Conservation (phyloP, 2,797 vertebrate genomes). For the Diplodus sargus region DNA sequence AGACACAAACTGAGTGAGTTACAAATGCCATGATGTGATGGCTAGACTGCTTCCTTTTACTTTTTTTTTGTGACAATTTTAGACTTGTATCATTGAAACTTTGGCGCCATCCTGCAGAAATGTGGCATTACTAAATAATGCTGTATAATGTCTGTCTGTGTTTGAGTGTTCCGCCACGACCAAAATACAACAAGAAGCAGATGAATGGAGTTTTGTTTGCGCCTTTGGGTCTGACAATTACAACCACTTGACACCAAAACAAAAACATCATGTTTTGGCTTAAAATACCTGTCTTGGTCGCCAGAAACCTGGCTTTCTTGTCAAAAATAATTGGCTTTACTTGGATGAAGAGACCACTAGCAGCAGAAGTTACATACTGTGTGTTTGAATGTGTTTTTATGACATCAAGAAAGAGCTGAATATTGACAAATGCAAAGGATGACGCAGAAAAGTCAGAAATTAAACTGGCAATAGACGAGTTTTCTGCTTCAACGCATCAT, state of each 20-base stretch:
- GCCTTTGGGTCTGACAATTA: too few species aligned
- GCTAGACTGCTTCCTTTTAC: not conserved
- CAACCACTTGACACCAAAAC: not conserved
- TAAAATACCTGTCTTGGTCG: too few species aligned
- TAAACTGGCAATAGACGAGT: too few species aligned
- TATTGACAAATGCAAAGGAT: not conserved
- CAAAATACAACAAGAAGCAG: not conserved
- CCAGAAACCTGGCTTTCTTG: too few species aligned
- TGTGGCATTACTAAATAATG: too few species aligned
- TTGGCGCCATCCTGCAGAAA: not conserved
- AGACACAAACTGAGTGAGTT: not conserved
- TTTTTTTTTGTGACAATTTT: not conserved
- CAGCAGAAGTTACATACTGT: too few species aligned
- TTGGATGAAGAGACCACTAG: too few species aligned
- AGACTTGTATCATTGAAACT: not conserved
- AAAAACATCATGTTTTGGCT: not conserved
- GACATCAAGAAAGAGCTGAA: not conserved
- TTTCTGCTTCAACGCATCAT: too few species aligned
- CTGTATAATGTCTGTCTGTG: not conserved
- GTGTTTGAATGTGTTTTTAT: not conserved
- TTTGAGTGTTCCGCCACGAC: not conserved
- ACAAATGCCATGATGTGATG: slow-evolving; percentile 14
- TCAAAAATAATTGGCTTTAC: too few species aligned
- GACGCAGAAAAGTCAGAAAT: not conserved
- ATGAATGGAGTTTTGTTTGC: not conserved